These are phyloP conservation scores for Empidonax alnorum DNA, from an alignment of 2,113 vertebrate genomes.

Conservation along the genomic window DNA sequence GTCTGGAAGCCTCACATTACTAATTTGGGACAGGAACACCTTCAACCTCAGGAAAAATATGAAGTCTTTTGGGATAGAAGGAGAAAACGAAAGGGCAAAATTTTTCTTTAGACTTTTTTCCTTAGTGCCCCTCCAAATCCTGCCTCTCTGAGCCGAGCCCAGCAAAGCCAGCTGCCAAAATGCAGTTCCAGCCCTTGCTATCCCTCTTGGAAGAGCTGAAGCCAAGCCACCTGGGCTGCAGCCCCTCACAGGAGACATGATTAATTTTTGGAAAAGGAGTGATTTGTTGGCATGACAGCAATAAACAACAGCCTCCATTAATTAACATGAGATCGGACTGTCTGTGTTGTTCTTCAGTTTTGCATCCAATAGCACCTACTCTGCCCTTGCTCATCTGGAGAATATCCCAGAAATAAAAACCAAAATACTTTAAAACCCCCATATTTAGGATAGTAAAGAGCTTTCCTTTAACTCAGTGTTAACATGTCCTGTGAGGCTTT, in stretches of 20 bases:
- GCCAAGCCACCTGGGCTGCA: background rate
- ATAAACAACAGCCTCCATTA: conserved; percentile 48
- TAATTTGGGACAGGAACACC: background rate
- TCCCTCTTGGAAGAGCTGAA: background rate
- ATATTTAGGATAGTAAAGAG: background rate
- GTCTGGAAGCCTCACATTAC: background rate
- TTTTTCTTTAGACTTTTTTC: background rate
- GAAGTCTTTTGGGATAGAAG: background rate
- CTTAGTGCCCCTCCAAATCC: background rate
- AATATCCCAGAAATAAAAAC: background rate
- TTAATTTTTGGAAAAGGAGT: conserved; percentile 51
- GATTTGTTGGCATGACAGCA: conserved; percentile 45
- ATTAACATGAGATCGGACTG: background rate
- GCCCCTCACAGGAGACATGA: background rate
- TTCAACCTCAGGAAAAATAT: background rate
- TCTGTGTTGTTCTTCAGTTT: background rate
- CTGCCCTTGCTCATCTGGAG: background rate
- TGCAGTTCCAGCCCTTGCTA: background rate
- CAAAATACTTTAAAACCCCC: background rate
- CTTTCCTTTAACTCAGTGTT: background rate
- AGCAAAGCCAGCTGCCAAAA: background rate
- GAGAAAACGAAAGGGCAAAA: background rate
- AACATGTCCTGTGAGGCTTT: background rate
- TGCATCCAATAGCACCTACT: background rate
- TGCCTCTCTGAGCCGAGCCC: background rate